Conservation (phyloP, 2,888 invertebrate species). For the Ectemnius cavifrons region DNA sequence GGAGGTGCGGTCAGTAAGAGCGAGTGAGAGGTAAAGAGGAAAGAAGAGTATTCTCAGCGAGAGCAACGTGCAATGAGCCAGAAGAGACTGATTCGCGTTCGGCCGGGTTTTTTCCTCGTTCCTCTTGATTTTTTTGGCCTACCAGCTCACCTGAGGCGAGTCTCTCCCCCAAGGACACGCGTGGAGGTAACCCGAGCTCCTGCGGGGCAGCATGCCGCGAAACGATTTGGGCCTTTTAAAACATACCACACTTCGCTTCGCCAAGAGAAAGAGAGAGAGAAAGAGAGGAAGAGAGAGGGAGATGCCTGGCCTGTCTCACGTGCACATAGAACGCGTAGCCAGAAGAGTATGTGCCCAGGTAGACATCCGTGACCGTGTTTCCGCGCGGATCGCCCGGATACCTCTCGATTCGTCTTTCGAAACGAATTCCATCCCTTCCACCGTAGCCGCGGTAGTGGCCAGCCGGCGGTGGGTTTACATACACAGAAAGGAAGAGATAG, state of each 20-base stretch:
- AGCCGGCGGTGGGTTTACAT: too few relatives aligned
- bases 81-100: constrained; percentile 54
- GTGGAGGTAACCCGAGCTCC: constrained; percentile 72
- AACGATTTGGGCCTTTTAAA: constrained; percentile 74
- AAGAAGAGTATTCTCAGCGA: constrained; percentile 6
- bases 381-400: constrained; percentile 22
- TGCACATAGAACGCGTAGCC: constrained; percentile 36
- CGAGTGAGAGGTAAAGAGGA: background rate
- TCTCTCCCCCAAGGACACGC: constrained; percentile 72
- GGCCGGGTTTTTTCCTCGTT: constrained; percentile 18
- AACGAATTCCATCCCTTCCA: constrained; percentile 3
- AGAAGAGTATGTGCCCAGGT: constrained; percentile 37
- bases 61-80: constrained; percentile 55
- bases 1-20: constrained; percentile 7
- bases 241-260: constrained; percentile 64
- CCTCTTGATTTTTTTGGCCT: constrained; percentile 20
- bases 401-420: constrained; percentile 19
- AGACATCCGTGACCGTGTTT: constrained; percentile 28
- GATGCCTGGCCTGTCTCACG: constrained; percentile 62
- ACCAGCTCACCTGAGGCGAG: constrained; percentile 55
- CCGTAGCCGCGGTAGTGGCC: too few relatives aligned
- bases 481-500: too few relatives aligned
- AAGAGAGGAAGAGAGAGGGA: too few relatives aligned
- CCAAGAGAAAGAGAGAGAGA: too few relatives aligned
- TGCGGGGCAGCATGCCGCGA: constrained; percentile 70